Base-by-base conservation (phyloP, 2,888 invertebrate species). In the Rhogogaster chlorosoma region DNA sequence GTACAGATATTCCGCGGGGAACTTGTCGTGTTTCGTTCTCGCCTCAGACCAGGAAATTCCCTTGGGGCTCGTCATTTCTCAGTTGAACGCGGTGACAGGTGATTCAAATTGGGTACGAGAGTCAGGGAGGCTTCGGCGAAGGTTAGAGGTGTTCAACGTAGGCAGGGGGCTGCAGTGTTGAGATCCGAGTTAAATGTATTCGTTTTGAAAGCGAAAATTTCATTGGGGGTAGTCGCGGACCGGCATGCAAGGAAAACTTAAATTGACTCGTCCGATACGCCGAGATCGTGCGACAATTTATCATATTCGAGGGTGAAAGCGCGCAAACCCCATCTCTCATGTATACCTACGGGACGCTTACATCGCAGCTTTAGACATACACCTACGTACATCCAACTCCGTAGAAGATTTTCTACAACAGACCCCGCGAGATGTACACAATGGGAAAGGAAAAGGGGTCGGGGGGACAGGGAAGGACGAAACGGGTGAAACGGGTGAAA, bases 271-370 rank as follows among this genome's bases (percentile, higher is more conserved):
- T 80, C 80, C 53, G 53, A 45, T 15, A 3, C 38, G 22, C 61
- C n/a, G 36, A 29, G 80, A 80, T 80, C 80, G 80, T 61, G 36
- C 22, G 36, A 36, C 80, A 38, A 80, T 80, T 80, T 80, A 80
- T 80, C 80, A 80, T 80, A 80, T 80, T 80, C 61, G 80, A 80
- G 61, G 80, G 80, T 32, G 9, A 38, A 38, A 61, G 4, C 9
- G n/a, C 77, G 15, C 77, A 32, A 36, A 49, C 45, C 61, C 36
- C 77, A 38, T 53, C 29, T 38, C 36, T 32, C 53, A 32, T 29
- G 38, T 38, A 26, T 53, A 77, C 12, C 71, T 73, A 38, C 71
- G 22, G 18, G 71, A n/a, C 71, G 26, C 42, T 22, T 32, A 45
- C 77, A 75, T 12, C 26, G 26, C 15, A 45, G 53, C n/a, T 53